Evolutionary conservation across 2,888 invertebrate species (phyloP), one percentile per base, ranked within the genome.

Genomic region (Rhagium mordax): DNA sequence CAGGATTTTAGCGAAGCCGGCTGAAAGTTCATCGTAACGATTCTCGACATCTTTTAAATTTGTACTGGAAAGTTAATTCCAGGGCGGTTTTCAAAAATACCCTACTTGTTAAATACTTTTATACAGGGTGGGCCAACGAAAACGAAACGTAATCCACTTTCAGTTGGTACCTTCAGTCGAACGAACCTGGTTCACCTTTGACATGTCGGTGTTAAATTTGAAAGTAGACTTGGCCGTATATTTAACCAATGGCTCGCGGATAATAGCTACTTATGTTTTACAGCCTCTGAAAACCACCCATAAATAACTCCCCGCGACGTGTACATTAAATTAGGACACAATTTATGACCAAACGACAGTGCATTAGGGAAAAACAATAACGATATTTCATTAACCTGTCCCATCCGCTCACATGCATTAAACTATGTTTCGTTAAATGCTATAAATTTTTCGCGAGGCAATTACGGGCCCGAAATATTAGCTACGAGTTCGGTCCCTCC

Each of bases 201-300:
- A 66, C 66, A 66, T 66, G 66, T 41, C 66, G 66, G 66, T 53
- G 55, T 55, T 66, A 55, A 66, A 66, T 55, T 66, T 66, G 66
- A 66, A 66, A 66, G 66, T 66, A 53, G 66, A 29, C 66, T 66
- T 66, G 51, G 55, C 55, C 66, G 55, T 66, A 66, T 66, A 55
- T 66, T n/a, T 66, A 66, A 16, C 66, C 66, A 29, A 66, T 66
- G 66, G 66, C 66, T 79, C 71, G 78, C 80, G 74, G 81, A 83
- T 85, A 86, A 86, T 86, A 82, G 85, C 85, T 85, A 85, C 85
- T 85, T 85, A 85, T 83, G 84, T 85, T 86, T 86, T 86, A 86
- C 85, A 85, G 80, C 85, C 83, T 78, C 80, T 82, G 83, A 82
- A 83, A 84, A 85, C 84, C 82, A 82, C 80, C 82, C 83, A 81